phyloP scores from a whole-genome alignment of 2,888 invertebrate genomes.

The Aricia artaxerxes region DNA sequence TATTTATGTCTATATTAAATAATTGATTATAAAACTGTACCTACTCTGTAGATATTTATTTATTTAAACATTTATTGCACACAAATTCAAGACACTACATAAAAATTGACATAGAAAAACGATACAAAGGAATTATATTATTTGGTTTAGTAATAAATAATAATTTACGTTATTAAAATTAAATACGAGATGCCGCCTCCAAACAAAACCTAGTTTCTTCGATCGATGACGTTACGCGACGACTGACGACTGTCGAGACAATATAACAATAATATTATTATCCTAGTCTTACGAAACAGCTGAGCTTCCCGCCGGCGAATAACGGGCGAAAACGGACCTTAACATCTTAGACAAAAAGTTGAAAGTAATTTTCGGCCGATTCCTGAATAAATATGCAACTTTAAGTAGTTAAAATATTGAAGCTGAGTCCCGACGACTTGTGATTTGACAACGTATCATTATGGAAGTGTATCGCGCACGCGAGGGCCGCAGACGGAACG shows the following conservation, averaged over 20 bases:
- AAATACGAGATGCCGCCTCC: constrained; percentile 32
- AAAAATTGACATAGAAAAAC: too few species aligned
- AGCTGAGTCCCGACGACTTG: constrained; percentile 33
- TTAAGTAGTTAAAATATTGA: constrained; percentile 36
- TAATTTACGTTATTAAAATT: background rate
- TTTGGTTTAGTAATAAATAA: background rate
- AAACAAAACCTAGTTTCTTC: constrained; percentile 24
- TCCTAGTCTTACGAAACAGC: constrained; percentile 43
- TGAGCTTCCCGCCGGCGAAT: constrained; percentile 38
- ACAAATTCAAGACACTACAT: too few species aligned
- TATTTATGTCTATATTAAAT: too few species aligned
- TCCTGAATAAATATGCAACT: constrained; percentile 33
- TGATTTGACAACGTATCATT: constrained; percentile 33
- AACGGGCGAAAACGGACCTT: constrained; percentile 34
- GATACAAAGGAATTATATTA: too few species aligned
- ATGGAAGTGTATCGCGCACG: constrained; percentile 26
- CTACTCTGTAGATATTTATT: too few species aligned
- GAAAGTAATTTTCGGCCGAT: background rate
- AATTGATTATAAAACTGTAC: too few species aligned
- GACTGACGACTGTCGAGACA: constrained; percentile 39
- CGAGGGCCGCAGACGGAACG: background rate
- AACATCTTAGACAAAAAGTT: constrained; percentile 5
- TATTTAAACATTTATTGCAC: too few species aligned
- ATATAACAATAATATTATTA: constrained; percentile 34
- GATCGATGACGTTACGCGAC: constrained; percentile 37